phyloP scores from a whole-genome alignment of 1,140 invertebrate species.

The Aplysia californica region DNA sequence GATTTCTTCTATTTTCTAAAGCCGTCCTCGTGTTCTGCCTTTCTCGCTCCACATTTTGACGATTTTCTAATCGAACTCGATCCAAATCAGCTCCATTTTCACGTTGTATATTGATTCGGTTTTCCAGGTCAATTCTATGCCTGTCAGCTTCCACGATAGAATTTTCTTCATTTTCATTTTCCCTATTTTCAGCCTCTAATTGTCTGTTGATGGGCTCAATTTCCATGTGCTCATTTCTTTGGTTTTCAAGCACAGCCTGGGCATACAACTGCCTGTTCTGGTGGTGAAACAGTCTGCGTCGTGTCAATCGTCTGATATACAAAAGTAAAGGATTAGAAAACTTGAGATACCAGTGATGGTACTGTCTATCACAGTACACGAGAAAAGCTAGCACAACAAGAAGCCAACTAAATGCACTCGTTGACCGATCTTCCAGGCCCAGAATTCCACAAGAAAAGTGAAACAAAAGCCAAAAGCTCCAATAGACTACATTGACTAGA shows the following conservation, averaged over 20 bases:
- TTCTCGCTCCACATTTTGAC: constrained; percentile 23
- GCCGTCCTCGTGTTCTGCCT: neutral
- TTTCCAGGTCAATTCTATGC: constrained; percentile 18
- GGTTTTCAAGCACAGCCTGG: constrained; percentile 7
- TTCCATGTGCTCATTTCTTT: constrained; percentile 23
- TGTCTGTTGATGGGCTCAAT: constrained; percentile 8
- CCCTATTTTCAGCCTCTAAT: constrained; percentile 15
- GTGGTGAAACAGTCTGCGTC: neutral
- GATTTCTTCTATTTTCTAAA: constrained; percentile 16
- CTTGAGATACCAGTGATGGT: neutral
- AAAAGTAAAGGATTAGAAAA: neutral
- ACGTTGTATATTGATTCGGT: constrained; percentile 9
- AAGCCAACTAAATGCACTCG: constrained; percentile 24
- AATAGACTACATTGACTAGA: constrained; percentile 9
- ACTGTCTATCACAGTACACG: constrained; percentile 21
- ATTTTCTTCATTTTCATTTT: constrained; percentile 28
- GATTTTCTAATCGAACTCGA: constrained; percentile 13
- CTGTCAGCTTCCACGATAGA: constrained; percentile 19
- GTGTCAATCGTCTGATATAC: neutral
- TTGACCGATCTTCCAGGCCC: constrained; percentile 23
- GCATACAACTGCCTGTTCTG: neutral
- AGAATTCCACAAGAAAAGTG: constrained; percentile 23
- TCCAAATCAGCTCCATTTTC: constrained; percentile 21
- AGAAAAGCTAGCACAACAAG: neutral
- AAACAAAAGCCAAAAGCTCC: constrained; percentile 12